Evolutionary conservation across 2,113 vertebrate genomes (phyloP), one percentile per base, ranked within the genome.

Genomic region (Urocolius indicus): DNA sequence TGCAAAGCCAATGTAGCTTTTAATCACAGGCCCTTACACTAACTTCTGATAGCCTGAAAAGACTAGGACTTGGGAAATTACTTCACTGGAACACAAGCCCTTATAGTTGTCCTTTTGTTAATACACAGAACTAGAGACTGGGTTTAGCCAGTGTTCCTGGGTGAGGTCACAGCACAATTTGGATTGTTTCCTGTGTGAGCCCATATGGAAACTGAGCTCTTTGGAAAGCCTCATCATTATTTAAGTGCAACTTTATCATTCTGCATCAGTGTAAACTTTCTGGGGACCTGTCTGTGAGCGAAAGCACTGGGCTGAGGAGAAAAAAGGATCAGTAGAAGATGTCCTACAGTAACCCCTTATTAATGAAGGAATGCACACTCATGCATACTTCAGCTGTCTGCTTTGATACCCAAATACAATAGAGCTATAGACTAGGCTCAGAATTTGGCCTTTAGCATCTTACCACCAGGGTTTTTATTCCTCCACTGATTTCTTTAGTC

Each of bases 341-440:
- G 58, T 52, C 45, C 72, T 59, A 8, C 43, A 80, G 75, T 89
- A 86, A 90, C 67, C 72, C 43, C 38, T 73, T 74, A 71, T n/a
- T 51, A 83, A 69, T 59, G 89, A 94, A 90, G 79, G 87, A 89
- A 82, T 77, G 84, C 74, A 80, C 45, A 66, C 72, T 91, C 75
- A 77, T n/a, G 65, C 88, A 81, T 90, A 81, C 79, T 96, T 96
- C 52, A 83, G 72, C 80, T 95, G 86, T 93, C 76, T 93, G 68
- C 94, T 96, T 93, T 86, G 93, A 93, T 90, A 95, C 61, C 69
- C 85, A 84, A 65, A 84, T 17, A 95, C 76, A 96, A 89, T 52
- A 52, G 72, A 52, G 76, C 57, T 80, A 81, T 38, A 92, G 76
- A 86, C 72, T 46, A 57, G 48, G 72, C 68, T 75, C 92, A 94